Conservation (phyloP, 2,888 invertebrate genomes). For the Trissonchulus sp. region DNA sequence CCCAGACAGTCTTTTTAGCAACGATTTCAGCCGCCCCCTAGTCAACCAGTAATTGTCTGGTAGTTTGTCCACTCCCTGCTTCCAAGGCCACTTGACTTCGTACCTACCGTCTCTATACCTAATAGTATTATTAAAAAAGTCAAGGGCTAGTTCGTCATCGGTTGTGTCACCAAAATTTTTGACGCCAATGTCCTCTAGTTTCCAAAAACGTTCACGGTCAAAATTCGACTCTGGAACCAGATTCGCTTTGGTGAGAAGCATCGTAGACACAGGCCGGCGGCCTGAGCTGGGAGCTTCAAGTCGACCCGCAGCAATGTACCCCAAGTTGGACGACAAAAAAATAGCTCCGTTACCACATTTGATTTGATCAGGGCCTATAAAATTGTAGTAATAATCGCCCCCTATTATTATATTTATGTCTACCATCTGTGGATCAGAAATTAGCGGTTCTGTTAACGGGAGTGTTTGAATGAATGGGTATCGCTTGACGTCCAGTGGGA, state of each 20-base stretch:
- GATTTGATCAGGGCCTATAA: too few species aligned
- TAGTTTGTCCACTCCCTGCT: neutral
- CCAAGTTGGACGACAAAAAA: neutral
- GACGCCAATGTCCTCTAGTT: too few species aligned
- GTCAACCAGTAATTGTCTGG: slow-evolving; percentile 7
- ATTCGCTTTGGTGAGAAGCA: too few species aligned
- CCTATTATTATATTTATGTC: slow-evolving; percentile 7
- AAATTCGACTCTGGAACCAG: too few species aligned
- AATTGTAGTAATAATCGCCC: too few species aligned
- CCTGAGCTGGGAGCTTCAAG: too few species aligned
- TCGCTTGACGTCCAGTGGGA: slow-evolving; percentile 9
- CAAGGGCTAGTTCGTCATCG: slow-evolving; percentile 7
- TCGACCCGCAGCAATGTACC: slow-evolving; percentile 21
- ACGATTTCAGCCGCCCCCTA: slow-evolving; percentile 11
- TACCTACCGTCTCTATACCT: slow-evolving; percentile 9
- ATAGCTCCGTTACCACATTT: slow-evolving; percentile 1
- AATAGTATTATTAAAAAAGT: neutral
- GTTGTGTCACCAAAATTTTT: neutral
- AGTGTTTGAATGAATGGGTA: slow-evolving; percentile 11
- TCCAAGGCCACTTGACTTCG: slow-evolving; percentile 15
- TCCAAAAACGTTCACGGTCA: too few species aligned
- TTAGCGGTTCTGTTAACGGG: neutral
- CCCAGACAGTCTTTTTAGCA: neutral
- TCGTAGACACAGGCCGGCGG: too few species aligned
- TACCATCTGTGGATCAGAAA: neutral